Conservation (phyloP, 2,888 invertebrate species). For the Tenthredo distinguenda region DNA sequence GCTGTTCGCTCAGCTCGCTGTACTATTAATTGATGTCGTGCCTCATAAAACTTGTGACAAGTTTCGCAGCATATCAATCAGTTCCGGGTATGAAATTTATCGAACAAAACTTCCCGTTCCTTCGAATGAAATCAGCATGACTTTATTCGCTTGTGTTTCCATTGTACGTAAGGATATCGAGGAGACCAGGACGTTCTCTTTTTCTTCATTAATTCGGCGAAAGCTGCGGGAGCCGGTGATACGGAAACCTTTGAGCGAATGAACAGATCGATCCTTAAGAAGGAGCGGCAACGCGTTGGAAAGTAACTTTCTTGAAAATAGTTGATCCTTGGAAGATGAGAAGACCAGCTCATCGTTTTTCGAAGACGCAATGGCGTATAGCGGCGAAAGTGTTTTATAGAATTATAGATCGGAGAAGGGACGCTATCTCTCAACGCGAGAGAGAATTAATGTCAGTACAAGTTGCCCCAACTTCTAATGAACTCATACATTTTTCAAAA, state of each 20-base stretch:
- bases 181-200: background rate
- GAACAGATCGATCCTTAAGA: conserved; percentile 35
- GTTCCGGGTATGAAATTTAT: background rate
- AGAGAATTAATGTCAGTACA: conserved; percentile 8
- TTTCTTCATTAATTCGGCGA: background rate
- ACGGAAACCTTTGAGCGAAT: conserved; percentile 26
- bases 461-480: background rate
- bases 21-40: background rate
- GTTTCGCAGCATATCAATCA: background rate
- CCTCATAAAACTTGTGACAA: background rate
- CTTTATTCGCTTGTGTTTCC: background rate
- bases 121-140: background rate
- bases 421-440: background rate
- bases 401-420: conserved; percentile 6
- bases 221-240: background rate
- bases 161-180: conserved; percentile 11
- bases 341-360: conserved; percentile 28
- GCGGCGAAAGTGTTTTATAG: conserved; percentile 16
- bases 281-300: conserved; percentile 5
- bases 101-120: background rate
- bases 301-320: conserved; percentile 33
- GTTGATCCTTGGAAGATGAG: conserved; percentile 31
- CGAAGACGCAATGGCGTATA: conserved; percentile 28
- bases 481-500: background rate
- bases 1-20: background rate